phyloP scores from a whole-genome alignment of 2,797 vertebrate species.

The Xenopus petersii region DNA sequence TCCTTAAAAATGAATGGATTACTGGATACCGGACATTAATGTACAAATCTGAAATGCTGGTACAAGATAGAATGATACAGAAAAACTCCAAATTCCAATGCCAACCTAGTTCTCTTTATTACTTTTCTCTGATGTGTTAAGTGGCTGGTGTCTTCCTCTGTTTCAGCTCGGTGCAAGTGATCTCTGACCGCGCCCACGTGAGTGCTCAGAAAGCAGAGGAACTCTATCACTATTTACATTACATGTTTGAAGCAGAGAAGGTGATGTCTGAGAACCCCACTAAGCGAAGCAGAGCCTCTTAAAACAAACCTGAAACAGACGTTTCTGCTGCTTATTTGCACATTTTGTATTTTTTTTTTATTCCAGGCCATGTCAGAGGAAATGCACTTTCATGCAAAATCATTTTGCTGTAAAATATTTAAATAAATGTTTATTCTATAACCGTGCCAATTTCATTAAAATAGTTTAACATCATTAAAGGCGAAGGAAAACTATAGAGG shows the following conservation, averaged over 20 bases:
- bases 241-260: constrained; percentile 68
- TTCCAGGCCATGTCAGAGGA: not conserved
- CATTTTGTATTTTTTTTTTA: no score
- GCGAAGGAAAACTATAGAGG: no score
- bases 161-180: constrained; percentile 71
- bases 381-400: constrained; percentile 52
- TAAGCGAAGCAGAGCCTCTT: not conserved
- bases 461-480: no score
- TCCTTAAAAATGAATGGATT: no score
- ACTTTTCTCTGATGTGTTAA: no score
- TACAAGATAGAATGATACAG: no score
- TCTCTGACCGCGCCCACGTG: constrained; percentile 68
- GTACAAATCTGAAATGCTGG: no score
- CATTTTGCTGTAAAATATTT: constrained; percentile 51
- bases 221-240: constrained; percentile 73
- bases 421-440: not conserved
- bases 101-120: no score
- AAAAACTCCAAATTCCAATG: no score
- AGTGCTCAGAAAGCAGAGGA: constrained; percentile 75
- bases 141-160: constrained; percentile 13
- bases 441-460: no score
- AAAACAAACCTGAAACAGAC: no score
- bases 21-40: no score
- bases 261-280: constrained; percentile 49
- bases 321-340: not conserved